Evolutionary conservation across 1,140 invertebrate species (phyloP), one percentile per base, ranked within the genome.

Genomic region (Zaprionus camerounensis): DNA sequence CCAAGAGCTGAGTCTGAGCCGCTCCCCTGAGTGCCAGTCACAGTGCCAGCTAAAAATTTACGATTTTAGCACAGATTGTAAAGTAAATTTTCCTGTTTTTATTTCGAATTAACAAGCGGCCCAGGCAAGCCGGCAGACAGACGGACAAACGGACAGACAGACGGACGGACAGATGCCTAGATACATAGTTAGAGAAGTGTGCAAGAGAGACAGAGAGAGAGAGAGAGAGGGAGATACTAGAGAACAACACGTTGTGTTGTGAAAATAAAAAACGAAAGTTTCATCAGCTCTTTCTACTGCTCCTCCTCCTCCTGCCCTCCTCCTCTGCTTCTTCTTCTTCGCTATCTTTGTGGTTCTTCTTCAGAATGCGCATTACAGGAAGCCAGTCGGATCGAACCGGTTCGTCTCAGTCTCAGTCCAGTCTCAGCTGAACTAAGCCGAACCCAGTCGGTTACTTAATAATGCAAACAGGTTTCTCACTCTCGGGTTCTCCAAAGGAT

Each of bases 41-140:
- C 61, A 62, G 41, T 71, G 64, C 57, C 53, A 85, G 84, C 75
- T 79, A 81, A 84, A 87, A 87, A 88, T 87, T 78, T 87, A 87
- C 84, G 84, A 87, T 87, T 87, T 87, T 88, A 88, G 84, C 84
- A 87, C 84, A 87, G 84, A 87, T 87, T 87, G 84, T 87, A 87
- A 87, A 87, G 84, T 88, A 87, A 84, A 87, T 87, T 88, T 87
- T 88, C 84, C 84, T 87, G 84, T 87, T 87, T 87, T 87, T 87
- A 87, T 87, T 87, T 87, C 84, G 84, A 87, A 84, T 87, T 87
- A 87, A 87, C 84, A 87, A 87, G 72, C 81, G 75, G 68, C 53
- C 81, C 81, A 78, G 68, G 72, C 83, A 80, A 82, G 76, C 71
- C 76, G 63, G 61, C 79, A 56, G 20, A 65, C 53, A 28, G 22